These are phyloP conservation scores for Drosophila pegasa DNA, from an alignment of 2,888 invertebrate genomes.

Conservation along the genomic window DNA sequence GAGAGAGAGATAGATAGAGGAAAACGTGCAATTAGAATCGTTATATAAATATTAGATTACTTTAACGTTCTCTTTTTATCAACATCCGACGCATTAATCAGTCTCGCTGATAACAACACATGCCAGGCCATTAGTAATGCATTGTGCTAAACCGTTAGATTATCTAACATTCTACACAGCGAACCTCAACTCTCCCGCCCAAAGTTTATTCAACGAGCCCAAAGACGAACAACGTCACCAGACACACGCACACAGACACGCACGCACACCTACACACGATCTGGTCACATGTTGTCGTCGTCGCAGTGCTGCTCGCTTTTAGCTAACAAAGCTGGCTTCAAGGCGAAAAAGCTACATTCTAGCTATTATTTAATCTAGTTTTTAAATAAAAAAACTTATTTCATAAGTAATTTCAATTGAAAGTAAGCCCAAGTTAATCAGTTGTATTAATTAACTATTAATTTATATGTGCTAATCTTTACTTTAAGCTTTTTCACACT, in stretches of 20 bases:
- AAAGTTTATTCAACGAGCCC: slow-evolving; percentile 44
- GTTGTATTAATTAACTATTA: not conserved
- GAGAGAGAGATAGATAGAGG: slow-evolving; percentile 4
- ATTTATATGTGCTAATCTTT: not conserved
- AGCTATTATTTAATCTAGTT: not conserved
- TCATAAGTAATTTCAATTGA: not conserved
- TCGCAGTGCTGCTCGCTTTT: slow-evolving; percentile 17
- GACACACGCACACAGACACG: slow-evolving; percentile 17
- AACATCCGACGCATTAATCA: slow-evolving; percentile 12
- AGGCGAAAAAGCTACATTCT: slow-evolving; percentile 4
- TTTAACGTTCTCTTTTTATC: slow-evolving; percentile 22
- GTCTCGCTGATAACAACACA: slow-evolving; percentile 41
- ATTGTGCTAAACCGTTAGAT: slow-evolving; percentile 26
- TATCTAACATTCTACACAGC: slow-evolving; percentile 52
- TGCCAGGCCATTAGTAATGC: slow-evolving; percentile 33
- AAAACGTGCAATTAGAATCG: slow-evolving; percentile 26
- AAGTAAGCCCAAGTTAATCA: not conserved
- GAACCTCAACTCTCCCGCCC: slow-evolving; percentile 16
- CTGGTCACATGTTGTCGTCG: slow-evolving; percentile 64
- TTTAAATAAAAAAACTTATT: not conserved
- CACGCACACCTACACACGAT: slow-evolving; percentile 19
- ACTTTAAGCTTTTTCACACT: not conserved
- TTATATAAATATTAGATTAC: slow-evolving; percentile 61
- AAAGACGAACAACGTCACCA: slow-evolving; percentile 66
- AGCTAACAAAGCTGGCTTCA: slow-evolving; percentile 1